Base-by-base conservation (phyloP, 1,140 invertebrate species). In the Adoxophyes honmai region DNA sequence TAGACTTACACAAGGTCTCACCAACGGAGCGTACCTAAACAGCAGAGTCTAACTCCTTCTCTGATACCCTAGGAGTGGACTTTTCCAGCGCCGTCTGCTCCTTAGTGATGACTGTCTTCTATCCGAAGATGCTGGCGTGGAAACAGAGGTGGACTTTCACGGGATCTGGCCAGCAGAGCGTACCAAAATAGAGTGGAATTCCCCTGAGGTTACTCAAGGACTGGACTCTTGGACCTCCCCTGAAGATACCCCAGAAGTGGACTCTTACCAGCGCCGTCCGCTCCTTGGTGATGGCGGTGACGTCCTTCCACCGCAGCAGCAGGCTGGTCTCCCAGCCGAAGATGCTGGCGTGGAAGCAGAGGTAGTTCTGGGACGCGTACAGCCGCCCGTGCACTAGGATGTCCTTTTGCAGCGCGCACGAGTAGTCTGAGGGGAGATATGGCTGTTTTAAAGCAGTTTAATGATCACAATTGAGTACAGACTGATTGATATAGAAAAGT, bases 291-390 rank as follows among this genome's bases (percentile, higher is more conserved):
- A 99, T 96, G 42, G 96, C 93, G 0, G 94, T 94, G 28, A 98
- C 95, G 66, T 98, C 96, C 79, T 95, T 96, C 93, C 96, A 97
- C 67, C 93, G 92, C 37, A 98, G 85, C 39, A 90, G 92, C 16
- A 96, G 90, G 85, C 92, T 91, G 0, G 96, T 98, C 89, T 98
- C 97, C 97, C 97, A 98, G 71, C 95, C 92, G 78, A 98, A 98
- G 68, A 98, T 98, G 84, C 97, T 98, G 18, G 97, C 97, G 90
- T 98, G 96, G 90, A 98, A 98, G 86, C 97, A 98, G 44, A 98
- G 91, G 91, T 95, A 97, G 84, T 97, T 97, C 90, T 97, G 96
- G 9, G 96, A 96, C 9, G 98, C 94, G 87, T 98, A 98, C 62
- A 98, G 90, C 15, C 97, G 92, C 3, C 97, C 97, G 79, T 98